phyloP scores from a whole-genome alignment of 2,797 vertebrate genomes.

The Otolemur crassicaudatus region DNA sequence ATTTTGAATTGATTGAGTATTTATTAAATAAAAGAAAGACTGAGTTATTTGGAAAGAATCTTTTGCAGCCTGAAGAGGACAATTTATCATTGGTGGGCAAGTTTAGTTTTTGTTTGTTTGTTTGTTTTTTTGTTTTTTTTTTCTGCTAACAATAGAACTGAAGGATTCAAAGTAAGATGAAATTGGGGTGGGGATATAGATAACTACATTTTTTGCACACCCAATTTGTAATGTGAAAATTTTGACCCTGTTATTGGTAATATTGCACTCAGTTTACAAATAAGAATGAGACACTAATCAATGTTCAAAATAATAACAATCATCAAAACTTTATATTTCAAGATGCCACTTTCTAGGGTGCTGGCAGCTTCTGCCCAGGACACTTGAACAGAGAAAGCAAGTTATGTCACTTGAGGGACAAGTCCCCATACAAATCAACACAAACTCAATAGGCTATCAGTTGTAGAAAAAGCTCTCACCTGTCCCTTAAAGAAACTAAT shows the following conservation, averaged over 20 bases:
- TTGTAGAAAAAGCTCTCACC: not conserved
- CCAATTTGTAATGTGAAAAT: not conserved
- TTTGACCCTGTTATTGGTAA: not conserved
- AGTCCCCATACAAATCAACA: not conserved
- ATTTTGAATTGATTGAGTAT: not conserved
- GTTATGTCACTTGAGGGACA: not conserved
- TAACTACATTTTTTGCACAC: not conserved
- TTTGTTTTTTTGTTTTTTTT: not conserved
- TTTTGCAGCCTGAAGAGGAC: not conserved
- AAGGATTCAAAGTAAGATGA: not conserved
- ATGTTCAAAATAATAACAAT: not conserved
- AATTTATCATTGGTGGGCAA: not conserved
- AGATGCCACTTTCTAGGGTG: not conserved
- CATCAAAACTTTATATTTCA: slow-evolving; percentile 1
- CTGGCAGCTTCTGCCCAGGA: not conserved
- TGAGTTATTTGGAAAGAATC: not conserved
- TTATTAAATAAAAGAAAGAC: not conserved
- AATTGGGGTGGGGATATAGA: not conserved
- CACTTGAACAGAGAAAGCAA: not conserved
- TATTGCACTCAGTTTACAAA: not conserved
- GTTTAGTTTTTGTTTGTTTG: not conserved
- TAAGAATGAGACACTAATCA: not conserved
- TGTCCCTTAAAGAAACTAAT: not conserved
- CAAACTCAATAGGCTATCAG: not conserved
- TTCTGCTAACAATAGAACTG: not conserved